Evolutionary conservation across 35 echinoderm and acorn worm genomes (phyloP), one percentile per base, ranked within the genome.

Genomic region (Anneissia japonica): DNA sequence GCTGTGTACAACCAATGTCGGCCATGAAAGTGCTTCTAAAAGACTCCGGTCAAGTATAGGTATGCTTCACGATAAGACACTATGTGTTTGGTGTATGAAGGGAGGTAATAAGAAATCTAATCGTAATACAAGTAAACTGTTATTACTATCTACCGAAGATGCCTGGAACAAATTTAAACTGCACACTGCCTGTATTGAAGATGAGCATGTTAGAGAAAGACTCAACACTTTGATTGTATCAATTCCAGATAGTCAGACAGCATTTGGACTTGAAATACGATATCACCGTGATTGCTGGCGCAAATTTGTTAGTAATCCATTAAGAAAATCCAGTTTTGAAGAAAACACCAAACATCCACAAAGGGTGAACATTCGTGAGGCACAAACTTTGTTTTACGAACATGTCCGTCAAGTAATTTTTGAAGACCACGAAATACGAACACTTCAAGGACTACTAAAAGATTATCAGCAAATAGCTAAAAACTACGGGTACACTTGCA

Each of bases 181-280:
- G 45, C 86, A 88, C 46, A 88, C 86, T 72, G 46, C 80, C 55
- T 45, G 64, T 80, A 19, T 88, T 38, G 76, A 88, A 80, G 86
- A 88, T 64, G 46, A 32, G 10, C 31, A 21, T 41, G 30, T 88
- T 35, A 88, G 86, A 74, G 31, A 39, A 29, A 88, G 86, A 74
- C 86, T 88, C 37, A 81, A 88, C 64, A 88, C 86, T 45, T 74
- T 88, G 43, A 88, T 88, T 88, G 76, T 76, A 88, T 88, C 86
- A 17, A 88, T 88, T 73, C 86, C 77, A 74, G 86, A 88, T 77
- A 81, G 86, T 81, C 46, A 81, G 51, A 88, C 86, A 88, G 86
- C 86, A 26, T 88, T 88, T 72, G 86, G 86, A 11, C 35, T 74
- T 38, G 86, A 88, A 88, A 88, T 88, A 75, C 76, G 86, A 35